phyloP scores from a whole-genome alignment of 2,888 invertebrate species.

The Piscicola geometra region DNA sequence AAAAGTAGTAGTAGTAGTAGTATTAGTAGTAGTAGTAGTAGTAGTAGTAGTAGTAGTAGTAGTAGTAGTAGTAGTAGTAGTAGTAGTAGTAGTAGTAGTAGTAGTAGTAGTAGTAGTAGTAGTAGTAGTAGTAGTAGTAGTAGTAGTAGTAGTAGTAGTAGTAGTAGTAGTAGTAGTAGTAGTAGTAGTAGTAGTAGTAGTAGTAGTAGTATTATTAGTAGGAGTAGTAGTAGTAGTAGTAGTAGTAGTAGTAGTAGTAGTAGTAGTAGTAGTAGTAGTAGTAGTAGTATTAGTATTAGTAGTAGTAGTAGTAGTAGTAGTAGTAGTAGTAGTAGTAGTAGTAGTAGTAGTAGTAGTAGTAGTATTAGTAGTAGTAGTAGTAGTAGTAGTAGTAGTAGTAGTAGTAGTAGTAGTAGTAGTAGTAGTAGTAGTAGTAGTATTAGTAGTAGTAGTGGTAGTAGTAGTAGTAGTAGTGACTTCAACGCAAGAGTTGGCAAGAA shows the following conservation, averaged over 20 bases:
- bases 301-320: slow-evolving; percentile 16
- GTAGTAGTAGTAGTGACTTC: too few relatives aligned
- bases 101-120: slow-evolving; percentile 6
- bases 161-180: not conserved
- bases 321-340: slow-evolving; percentile 20
- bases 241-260: too few relatives aligned
- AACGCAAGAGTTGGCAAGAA: too few relatives aligned
- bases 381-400: not conserved
- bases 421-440: too few relatives aligned
- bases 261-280: too few relatives aligned
- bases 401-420: not conserved
- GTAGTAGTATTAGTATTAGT: too few relatives aligned
- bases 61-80: slow-evolving; percentile 1
- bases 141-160: not conserved
- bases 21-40: not conserved
- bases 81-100: not conserved
- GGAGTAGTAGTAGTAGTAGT: too few relatives aligned
- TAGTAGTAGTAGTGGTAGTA: too few relatives aligned
- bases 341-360: slow-evolving; percentile 1
- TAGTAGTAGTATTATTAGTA: slow-evolving; percentile 15
- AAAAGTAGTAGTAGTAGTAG: not conserved
- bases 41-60: too few relatives aligned
- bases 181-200: slow-evolving; percentile 15
- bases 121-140: not conserved
- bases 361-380: slow-evolving; percentile 10